Conservation (phyloP, 2,797 vertebrate species). For the Zalophus californianus region DNA sequence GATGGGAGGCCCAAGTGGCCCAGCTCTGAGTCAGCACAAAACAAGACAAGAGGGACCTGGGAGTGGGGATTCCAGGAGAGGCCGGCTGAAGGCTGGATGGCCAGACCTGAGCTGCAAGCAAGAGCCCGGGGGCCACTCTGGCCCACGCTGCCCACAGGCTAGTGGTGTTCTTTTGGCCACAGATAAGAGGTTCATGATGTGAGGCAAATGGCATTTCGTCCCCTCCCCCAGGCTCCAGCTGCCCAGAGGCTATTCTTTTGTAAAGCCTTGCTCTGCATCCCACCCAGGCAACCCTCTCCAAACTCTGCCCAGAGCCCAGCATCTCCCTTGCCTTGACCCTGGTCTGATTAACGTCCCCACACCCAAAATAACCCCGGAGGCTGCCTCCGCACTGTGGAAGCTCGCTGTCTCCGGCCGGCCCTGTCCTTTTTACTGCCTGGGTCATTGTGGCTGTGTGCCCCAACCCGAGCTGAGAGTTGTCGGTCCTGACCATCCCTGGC, state of each 20-base stretch:
- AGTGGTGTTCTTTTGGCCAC: conserved; percentile 59
- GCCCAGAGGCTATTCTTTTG: conserved; percentile 68
- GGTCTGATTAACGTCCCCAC: background rate
- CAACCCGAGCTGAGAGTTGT: background rate
- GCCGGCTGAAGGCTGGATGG: background rate
- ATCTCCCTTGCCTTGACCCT: background rate
- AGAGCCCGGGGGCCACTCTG: background rate
- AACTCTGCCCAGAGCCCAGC: background rate
- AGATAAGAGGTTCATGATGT: conserved; percentile 81
- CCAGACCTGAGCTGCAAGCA: background rate
- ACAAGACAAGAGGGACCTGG: background rate
- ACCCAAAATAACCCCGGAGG: background rate
- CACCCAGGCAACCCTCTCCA: conserved; percentile 39
- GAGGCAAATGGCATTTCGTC: conserved; percentile 76
- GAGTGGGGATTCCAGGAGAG: background rate
- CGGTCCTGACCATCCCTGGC: background rate
- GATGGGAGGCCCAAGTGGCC: conserved; percentile 51
- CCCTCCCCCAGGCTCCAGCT: conserved; percentile 76
- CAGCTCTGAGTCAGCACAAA: conserved; percentile 66
- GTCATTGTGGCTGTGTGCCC: background rate
- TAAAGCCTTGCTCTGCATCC: conserved; percentile 73
- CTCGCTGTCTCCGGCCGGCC: background rate
- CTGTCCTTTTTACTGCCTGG: background rate
- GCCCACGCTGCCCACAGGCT: conserved; percentile 67
- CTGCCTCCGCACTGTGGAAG: background rate